Evolutionary conservation across 1,140 invertebrate genomes (phyloP).

Genomic region (Agrilus planipennis): DNA sequence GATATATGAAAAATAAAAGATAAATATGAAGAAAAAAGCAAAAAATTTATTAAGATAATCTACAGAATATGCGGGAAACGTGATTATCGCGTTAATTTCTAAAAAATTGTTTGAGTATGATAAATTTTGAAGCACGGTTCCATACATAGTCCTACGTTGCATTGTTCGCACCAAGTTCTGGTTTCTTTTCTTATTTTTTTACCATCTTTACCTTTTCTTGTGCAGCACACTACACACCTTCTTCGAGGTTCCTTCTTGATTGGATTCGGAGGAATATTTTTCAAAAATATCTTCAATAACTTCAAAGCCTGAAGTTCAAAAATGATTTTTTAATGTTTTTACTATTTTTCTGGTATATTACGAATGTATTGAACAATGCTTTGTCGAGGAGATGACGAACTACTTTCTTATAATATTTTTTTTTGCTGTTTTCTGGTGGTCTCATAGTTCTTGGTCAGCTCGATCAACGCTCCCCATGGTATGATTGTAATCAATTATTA

Average conservation of each 20-base stretch:
- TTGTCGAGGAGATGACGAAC: neutral
- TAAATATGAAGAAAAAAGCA: too few relatives aligned
- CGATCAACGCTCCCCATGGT: slow-evolving; percentile 3
- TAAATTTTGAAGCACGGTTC: neutral
- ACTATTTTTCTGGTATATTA: slow-evolving; percentile 10
- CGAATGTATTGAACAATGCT: neutral
- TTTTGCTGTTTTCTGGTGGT: neutral
- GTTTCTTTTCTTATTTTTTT: slow-evolving; percentile 2
- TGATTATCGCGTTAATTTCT: too few relatives aligned
- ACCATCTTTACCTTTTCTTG: neutral
- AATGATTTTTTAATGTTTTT: slow-evolving; percentile 1
- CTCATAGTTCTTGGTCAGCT: slow-evolving; percentile 2
- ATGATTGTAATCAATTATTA: slow-evolving; percentile 1
- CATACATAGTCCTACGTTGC: neutral
- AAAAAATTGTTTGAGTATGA: too few relatives aligned
- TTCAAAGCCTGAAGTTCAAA: slow-evolving; percentile 1
- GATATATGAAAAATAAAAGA: too few relatives aligned
- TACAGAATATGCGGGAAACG: too few relatives aligned
- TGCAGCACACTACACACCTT: neutral
- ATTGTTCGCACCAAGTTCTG: neutral
- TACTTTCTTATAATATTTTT: slow-evolving; percentile 3
- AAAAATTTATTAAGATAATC: too few relatives aligned
- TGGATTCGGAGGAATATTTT: slow-evolving; percentile 2
- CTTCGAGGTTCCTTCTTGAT: neutral
- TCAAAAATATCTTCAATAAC: slow-evolving; percentile 8